These are phyloP conservation scores for Medauroidea extradentata DNA, from an alignment of 1,140 invertebrate species.

Conservation along the genomic window DNA sequence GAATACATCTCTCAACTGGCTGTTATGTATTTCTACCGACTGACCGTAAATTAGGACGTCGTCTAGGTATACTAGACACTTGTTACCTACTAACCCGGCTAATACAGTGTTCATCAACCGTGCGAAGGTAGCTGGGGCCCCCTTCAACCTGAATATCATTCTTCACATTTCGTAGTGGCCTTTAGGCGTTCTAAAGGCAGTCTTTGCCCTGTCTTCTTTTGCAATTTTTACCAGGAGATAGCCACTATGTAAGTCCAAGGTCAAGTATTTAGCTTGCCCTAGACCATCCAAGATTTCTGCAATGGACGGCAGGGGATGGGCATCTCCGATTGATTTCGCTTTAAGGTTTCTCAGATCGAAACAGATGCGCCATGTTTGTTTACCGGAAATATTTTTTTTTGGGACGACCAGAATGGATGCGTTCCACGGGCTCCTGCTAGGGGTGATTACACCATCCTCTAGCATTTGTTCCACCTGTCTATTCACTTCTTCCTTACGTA, in stretches of 20 bases:
- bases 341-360: slow-evolving; percentile 44
- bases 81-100: slow-evolving; percentile 1
- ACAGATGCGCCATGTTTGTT: slow-evolving; percentile 17
- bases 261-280: slow-evolving; percentile 29
- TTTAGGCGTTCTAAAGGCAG: slow-evolving; percentile 40
- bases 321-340: slow-evolving; percentile 34
- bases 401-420: slow-evolving; percentile 15
- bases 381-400: slow-evolving; percentile 9
- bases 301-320: too few relatives aligned
- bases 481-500: too few relatives aligned
- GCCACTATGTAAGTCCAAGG: slow-evolving; percentile 37
- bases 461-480: too few relatives aligned
- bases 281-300: slow-evolving; percentile 38
- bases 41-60: too few relatives aligned
- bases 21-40: background rate
- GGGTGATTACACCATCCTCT: slow-evolving; percentile 7
- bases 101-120: too few relatives aligned
- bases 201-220: slow-evolving; percentile 40
- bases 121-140: slow-evolving; percentile 35
- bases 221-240: slow-evolving; percentile 25
- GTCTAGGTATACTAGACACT: too few relatives aligned
- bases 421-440: background rate
- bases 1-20: too few relatives aligned
- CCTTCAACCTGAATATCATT: slow-evolving; percentile 37
- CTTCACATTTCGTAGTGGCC: slow-evolving; percentile 35